A percentile compares a stretch with the other conserved stretches of the same genome.
These are phyloP conservation scores for Tachypleus tridentatus DNA, from an alignment of 1,140 invertebrate species.

Conservation along the genomic window DNA sequence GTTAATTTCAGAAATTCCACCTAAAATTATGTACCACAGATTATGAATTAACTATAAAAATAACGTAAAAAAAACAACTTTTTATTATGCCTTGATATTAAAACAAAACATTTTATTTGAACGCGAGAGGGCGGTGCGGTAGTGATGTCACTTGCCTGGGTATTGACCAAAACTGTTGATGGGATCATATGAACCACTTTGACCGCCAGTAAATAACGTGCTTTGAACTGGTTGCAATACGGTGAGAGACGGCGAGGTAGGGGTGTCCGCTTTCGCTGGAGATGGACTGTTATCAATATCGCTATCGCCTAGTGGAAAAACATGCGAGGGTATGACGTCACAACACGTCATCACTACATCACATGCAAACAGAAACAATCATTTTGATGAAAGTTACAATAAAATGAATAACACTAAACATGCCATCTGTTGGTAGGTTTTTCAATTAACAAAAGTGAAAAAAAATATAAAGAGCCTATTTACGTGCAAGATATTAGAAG, in stretches of 20 bases:
- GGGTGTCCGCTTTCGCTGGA: slow-evolving; percentile 28
- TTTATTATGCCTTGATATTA: no score
- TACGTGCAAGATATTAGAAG: no score
- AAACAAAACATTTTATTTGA: slow-evolving; percentile 29
- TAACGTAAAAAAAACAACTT: no score
- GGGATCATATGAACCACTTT: slow-evolving; percentile 7
- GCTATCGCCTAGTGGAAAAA: slow-evolving; percentile 37
- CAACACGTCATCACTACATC: neutral
- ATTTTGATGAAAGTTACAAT: no score
- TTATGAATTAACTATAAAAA: no score
- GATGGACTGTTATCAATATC: slow-evolving; percentile 38
- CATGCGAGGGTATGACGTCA: neutral
- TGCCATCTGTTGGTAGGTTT: no score
- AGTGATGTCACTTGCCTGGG: slow-evolving; percentile 19
- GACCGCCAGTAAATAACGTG: neutral
- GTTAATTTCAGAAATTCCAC: no score
- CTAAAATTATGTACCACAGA: no score
- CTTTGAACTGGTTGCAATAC: slow-evolving; percentile 41
- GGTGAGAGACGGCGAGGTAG: slow-evolving; percentile 29
- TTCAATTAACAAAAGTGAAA: no score
- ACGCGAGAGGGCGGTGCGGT: slow-evolving; percentile 25
- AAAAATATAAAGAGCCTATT: no score
- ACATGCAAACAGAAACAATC: no score
- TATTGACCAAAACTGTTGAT: slow-evolving; percentile 19
- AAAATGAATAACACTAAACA: no score